Evolutionary conservation across 2,113 vertebrate species (phyloP), one percentile per base, ranked within the genome.

Genomic region (Vidua macroura): DNA sequence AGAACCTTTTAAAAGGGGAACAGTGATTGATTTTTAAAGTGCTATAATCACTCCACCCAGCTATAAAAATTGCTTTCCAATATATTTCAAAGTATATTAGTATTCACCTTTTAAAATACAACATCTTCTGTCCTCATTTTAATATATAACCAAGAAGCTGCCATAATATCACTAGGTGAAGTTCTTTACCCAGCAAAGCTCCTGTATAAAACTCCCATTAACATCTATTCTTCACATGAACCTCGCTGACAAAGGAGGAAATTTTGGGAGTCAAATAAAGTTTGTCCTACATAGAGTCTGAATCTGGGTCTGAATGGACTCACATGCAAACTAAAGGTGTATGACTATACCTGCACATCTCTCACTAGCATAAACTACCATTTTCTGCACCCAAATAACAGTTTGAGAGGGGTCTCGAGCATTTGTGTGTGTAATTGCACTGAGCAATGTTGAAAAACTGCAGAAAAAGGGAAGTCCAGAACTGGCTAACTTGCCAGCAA

Each of bases 11-110:
- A 90, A 95, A 96, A 83, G 60, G 66, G 60, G 85, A 96, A 83
- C 33, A 80, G 92, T 88, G 92, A 96, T 91, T 97, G 95, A 96
- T 94, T 92, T 95, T 93, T 94, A 91, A 96, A 97, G 82, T 85
- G 82, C 55, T 93, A 90, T 95, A 96, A 96, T 94, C 90, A 88
- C 73, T 89, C 60, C 90, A 88, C 67, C 87, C 90, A 90, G 59
- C 63, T 88, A 55, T n/a, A 83, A 93, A 96, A 91, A 69, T 46
- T 69, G 67, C 63, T 82, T 91, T 52, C 43, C 46, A 86, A 46
- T 51, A 63, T 77, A 80, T 94, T 96, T 93, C 55, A 88, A 83
- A 90, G 49, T 39, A 48, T 67, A 86, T 85, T 90, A 96, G 90
- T 88, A 93, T 69, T 90, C 49, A 58, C 14, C 58, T 87, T 94